Base-by-base conservation (phyloP, 2,888 invertebrate species). In the Tigriopus californicus region DNA sequence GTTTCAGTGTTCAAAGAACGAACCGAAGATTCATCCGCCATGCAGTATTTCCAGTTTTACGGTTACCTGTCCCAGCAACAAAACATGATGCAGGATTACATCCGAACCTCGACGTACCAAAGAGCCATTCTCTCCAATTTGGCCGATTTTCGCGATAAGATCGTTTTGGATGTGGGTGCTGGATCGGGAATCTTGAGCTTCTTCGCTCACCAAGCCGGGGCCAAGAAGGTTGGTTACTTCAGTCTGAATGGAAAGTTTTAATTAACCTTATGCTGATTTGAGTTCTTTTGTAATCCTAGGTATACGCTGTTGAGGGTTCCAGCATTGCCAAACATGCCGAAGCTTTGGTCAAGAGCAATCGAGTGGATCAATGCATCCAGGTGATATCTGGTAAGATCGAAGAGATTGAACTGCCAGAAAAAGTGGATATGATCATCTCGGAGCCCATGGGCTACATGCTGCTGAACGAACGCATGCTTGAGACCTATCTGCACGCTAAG, bases 401-500 rank as follows among this genome's bases (percentile, higher is more conserved):
- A 72, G 98, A 98, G 75, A 88, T 98, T 49, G 86, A 87, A 65
- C 74, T 98, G 63, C 92, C 95, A 1, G 95, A 97, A 71, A 80
- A 78, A 67, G 95, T 98, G 20, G 97, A 98, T 74, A 82, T 94
- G 48, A 95, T 98, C 66, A 89, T 98, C 65, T 95, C 94, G 1
- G 98, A 98, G 74, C 97, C 97, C 0, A 98, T 98, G 97, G 97
- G 97, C n/a, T 98, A 98, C 71, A 97, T 98, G 97, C 75, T 98
- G 60, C 94, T 94, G 72, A 98, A 98, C 74, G 97, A 98, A 72
- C 78, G 97, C 63, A 98, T 98, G 98, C 76, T 98, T 65, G 98
- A 98, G 75, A 94, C 94, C 0, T 98, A 91, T 75, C 76, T 98
- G 62, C 97, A 97, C 76, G 95, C 97, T 3, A 91, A 97, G 69